These are phyloP conservation scores for Mythimna albipuncta DNA, from an alignment of 2,888 invertebrate genomes.

Conservation along the genomic window DNA sequence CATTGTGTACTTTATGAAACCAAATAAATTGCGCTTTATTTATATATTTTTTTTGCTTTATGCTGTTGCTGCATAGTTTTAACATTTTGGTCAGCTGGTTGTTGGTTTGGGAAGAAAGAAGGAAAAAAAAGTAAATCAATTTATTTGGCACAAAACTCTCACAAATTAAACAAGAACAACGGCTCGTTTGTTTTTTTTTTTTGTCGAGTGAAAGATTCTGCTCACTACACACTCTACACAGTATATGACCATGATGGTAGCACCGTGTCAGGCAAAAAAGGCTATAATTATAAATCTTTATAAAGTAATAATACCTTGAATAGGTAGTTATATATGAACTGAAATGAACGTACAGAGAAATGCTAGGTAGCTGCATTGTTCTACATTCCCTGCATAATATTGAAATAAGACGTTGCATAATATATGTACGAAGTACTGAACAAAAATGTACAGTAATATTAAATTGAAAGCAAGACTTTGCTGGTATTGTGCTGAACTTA, in stretches of 20 bases:
- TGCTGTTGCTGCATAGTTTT: conserved; percentile 3
- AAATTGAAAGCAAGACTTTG: background rate
- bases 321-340: background rate
- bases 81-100: conserved; percentile 2
- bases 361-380: background rate
- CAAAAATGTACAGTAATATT: background rate
- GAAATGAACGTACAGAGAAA: background rate
- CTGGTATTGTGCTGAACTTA: background rate
- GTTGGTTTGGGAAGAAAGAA: background rate
- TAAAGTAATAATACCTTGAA: no score
- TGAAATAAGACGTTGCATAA: conserved; percentile 2
- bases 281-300: no score
- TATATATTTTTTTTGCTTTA: background rate
- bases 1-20: background rate
- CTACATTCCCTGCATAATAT: background rate
- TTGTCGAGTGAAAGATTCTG: no score
- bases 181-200: no score
- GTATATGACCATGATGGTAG: no score
- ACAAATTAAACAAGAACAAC: no score
- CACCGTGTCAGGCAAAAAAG: no score
- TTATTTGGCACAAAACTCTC: no score
- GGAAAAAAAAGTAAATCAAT: no score
- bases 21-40: background rate
- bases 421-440: background rate
- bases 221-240: no score